Evolutionary conservation across 2,888 invertebrate species (phyloP), one percentile per base, ranked within the genome.

Genomic region (Sycophila texana): DNA sequence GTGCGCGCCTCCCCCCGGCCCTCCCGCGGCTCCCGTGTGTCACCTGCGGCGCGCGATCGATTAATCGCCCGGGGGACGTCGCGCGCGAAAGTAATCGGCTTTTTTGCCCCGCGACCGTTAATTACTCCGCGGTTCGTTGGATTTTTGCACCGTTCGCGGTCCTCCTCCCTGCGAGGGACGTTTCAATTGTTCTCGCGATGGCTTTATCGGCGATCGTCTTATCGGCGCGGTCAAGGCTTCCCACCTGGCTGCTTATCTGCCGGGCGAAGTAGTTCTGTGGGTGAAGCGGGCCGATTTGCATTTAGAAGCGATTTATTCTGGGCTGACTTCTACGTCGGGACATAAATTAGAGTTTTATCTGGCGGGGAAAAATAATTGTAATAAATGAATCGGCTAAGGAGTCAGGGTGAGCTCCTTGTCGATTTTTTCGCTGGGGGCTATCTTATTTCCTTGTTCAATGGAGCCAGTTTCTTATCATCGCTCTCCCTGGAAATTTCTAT

Each of bases 401-500:
- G 22, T 67, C 7, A 10, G 10, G 39, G 10, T 7, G 39, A 39
- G 39, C 39, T 39, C 39, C 0, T 7, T 4, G 30, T 7, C 30
- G 7, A 5, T 30, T 39, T 39, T 39, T 39, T 39, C 39, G 22
- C 55, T 55, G 58, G 70, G 57, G 30, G 65, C 60, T 61, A n/a
- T 13, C 68, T 47, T 61, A 70, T 76, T 70, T 76, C 61, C 53
- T 70, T 18, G 57, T 51, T 72, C 49, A 26, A 72, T 73, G 53
- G 57, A 66, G 12, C 53, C 14, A 60, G 73, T 74, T 79, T 79
- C 78, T 79, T 58, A 74, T 63, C 57, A 30, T 16, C n/a, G 18
- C 58, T 66, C 51, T 67, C 58, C 55, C 14, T 63, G 47, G 67
- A 79, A 65, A 74, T 79, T 67, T 78, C 67, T 60, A 74, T 74